Evolutionary conservation across 1,140 invertebrate genomes (phyloP), one percentile per base, ranked within the genome.

Genomic region (Trichonephila clavipes): DNA sequence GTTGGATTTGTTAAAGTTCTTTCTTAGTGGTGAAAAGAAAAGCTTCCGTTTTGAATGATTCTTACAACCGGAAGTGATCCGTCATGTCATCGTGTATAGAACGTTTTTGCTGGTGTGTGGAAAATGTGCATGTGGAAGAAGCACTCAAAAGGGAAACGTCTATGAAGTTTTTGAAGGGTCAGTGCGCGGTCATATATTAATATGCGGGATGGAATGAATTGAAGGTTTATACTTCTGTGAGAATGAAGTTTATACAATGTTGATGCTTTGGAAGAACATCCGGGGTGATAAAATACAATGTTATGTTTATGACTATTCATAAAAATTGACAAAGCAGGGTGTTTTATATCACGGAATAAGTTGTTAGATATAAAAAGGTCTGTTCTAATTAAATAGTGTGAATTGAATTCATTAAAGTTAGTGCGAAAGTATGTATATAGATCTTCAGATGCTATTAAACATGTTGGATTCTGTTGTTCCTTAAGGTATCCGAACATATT

Each of bases 11-110:
- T 64, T 88, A 66, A 69, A 19, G 19, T 21, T n/a, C 24, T 19
- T 88, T 66, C 62, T 88, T 64, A 40, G 62, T 28, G 59, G 8
- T 88, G 59, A 88, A 88, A 88, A 88, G 86, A 66, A 86, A 88
- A 28, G 28, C 86, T 64, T 88, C 86, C 86, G 86, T 88, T 88
- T 88, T 19, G 28, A 44, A 40, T 18, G 8, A 24, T 24, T 10
- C 16, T 8, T 66, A 58, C 21, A 10, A 24, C 86, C 40, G 86
- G 86, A 88, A 88, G 59, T 44, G 86, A 88, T 88, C 86, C 34
- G 62, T 69, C 34, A 88, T 88, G 18, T 66, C 61, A 5, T 24
- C 14, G 34, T 64, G 21, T 66, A 40, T 44, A 88, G 28, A 64
- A 28, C 86, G 12, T 88, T 64, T 28, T 34, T 64, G 51, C 34